Conservation (phyloP, 2,113 vertebrate genomes). For the Miniopterus natalensis region DNA sequence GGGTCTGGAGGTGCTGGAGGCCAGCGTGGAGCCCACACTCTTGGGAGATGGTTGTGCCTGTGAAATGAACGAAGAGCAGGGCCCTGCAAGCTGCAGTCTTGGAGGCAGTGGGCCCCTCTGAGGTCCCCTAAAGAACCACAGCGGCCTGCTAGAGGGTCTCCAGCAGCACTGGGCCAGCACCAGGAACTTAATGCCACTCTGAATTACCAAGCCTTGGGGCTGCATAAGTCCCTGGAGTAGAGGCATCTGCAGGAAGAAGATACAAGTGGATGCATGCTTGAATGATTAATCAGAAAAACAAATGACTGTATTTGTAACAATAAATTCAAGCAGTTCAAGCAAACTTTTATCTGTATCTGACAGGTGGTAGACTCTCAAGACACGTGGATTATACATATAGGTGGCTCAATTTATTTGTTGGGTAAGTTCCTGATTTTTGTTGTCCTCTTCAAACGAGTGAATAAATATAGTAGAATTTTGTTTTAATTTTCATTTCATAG, state of each 20-base stretch:
- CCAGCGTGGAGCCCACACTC: neutral
- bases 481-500: constrained; percentile 38
- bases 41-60: neutral
- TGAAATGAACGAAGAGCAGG: neutral
- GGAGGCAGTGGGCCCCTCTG: neutral
- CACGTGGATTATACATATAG: neutral
- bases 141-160: neutral
- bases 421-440: neutral
- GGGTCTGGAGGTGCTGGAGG: neutral
- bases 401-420: neutral
- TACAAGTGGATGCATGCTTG: neutral
- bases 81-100: neutral
- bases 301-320: neutral
- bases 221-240: neutral
- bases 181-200: neutral
- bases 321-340: neutral
- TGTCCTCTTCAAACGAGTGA: neutral
- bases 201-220: neutral
- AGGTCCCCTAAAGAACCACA: neutral
- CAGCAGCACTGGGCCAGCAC: neutral
- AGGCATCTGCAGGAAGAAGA: neutral
- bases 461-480: neutral
- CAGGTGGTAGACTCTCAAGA: neutral
- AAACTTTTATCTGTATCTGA: neutral
- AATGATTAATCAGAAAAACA: neutral